Conservation (phyloP, 2,888 invertebrate species). For the Eilema griseolum region DNA sequence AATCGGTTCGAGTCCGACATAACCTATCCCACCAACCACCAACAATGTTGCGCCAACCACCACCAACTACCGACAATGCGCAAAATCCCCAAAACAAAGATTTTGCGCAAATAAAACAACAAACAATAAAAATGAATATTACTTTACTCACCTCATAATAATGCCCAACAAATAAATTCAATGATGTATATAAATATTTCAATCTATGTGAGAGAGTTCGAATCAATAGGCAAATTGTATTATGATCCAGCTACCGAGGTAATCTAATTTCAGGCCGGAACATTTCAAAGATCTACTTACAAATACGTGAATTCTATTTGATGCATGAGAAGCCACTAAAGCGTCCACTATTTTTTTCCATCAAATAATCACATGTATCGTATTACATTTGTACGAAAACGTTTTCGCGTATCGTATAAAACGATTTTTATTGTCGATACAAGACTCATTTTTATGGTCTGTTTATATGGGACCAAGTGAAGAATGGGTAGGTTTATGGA, state of each 20-base stretch:
- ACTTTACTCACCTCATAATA: no score
- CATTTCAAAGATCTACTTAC: conserved; percentile 5
- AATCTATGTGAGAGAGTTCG: not conserved
- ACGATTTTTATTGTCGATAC: conserved; percentile 74
- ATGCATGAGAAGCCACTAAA: conserved; percentile 35
- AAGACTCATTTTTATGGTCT: conserved; percentile 80
- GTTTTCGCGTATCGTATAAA: conserved; percentile 69
- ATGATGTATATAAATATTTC: not conserved
- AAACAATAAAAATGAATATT: no score
- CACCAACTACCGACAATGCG: no score
- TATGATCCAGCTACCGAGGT: conserved; percentile 8
- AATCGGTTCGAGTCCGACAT: no score
- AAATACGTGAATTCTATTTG: conserved; percentile 23
- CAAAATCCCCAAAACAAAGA: no score
- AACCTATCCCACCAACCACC: no score
- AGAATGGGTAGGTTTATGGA: conserved; percentile 68
- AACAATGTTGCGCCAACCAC: no score
- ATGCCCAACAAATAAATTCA: no score
- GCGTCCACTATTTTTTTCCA: conserved; percentile 29
- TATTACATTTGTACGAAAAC: conserved; percentile 57
- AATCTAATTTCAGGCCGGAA: conserved; percentile 11
- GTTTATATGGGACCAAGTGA: conserved; percentile 74
- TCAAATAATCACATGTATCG: conserved; percentile 42
- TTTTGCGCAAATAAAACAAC: no score
- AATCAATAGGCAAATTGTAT: conserved; percentile 8